Base-by-base conservation (phyloP, 2,888 invertebrate species). In the Trissolcus japonicus region DNA sequence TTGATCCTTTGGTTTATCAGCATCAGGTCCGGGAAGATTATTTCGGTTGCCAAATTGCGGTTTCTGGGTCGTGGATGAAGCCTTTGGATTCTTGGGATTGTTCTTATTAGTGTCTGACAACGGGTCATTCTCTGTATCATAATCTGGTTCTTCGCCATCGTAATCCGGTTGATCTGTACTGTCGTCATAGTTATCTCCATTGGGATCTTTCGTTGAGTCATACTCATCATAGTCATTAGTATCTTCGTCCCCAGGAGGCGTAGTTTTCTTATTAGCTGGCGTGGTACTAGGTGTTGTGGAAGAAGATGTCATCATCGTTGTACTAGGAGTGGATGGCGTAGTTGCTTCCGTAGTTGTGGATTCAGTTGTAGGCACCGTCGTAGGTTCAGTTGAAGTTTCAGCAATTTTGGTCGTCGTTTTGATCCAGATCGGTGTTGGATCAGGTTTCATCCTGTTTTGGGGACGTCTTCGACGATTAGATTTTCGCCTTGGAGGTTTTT, bases 371-470 rank as follows among this genome's bases (percentile, higher is more conserved):
- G 17, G 29, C n/a, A 41, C 56, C 41, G 55, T 65, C n/a, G 56
- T 9, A 17, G 61, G 16, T 13, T 54, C 11, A 7, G 50, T 56
- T 14, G 41, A 6, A n/a, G 21, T 29, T 11, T 48, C 35, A 11
- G 76, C 61, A n/a, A 67, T 67, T 73, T 57, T 73, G 56, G 68
- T 69, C 25, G 78, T 78, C 6, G 78, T 78, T 66, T 78, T 78
- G 55, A 78, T 78, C 78, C 78, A 78, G 43, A 78, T 78, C 40
- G 78, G 78, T 4, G 78, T 78, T 21, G 35, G 56, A 50, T 78
- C 77, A 7, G 48, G 25, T 0, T 55, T 56, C 17, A 41, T 7
- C 2, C 59, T 48, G 53, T 68, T 6, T 41, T 16, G 6, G 7
- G 78, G 68, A 14, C 73, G 73, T 16, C 66, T 53, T 66, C 17